Base-by-base conservation (phyloP, 2,113 vertebrate genomes). In the Cephalopterus ornatus region DNA sequence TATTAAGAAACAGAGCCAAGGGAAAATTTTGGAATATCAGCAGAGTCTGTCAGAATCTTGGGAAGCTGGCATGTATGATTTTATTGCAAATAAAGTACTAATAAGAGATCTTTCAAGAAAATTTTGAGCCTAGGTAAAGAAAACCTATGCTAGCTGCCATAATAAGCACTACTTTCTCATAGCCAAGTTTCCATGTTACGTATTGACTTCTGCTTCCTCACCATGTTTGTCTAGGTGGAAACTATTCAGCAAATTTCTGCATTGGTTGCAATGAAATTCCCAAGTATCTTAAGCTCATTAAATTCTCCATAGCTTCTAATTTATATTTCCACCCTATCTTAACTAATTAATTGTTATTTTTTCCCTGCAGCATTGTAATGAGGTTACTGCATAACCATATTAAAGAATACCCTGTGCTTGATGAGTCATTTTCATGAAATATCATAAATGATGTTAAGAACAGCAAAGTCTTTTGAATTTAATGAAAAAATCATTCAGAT, bases 351-450 rank as follows among this genome's bases (percentile, higher is more conserved):
- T 11, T 67, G 14, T 3, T 12, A 11, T 56, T 61, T 73, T 80
- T 61, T 85, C 20, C 13, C 27, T n/a, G 13, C 13, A 35, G n/a
- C 44, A 14, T 41, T 76, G 32, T 67, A 83, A 87, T 63, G 88
- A 96, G n/a, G 35, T 92, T 94, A 65, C 41, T 85, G 35, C 37
- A 58, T 80, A 93, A 89, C 10, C 35, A 24, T 44, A 92, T 95
- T 95, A 85, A 66, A 58, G 47, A 97, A 76, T 88, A 49, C 52
- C 88, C 72, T 78, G n/a, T 93, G 33, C n/a, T 79, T 67, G 49
- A 94, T 96, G 90, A 94, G 84, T 92, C 18, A 75, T 88, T 93
- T 76, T 92, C 68, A 84, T 92, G 47, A 97, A 78, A 61, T 89
- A 79, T 73, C 26, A 22, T 56, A 84, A 93, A 63, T 82, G 35